Evolutionary conservation across 2,797 vertebrate species (phyloP), one percentile per base, ranked within the genome.

Genomic region (Cheirogaleus major): DNA sequence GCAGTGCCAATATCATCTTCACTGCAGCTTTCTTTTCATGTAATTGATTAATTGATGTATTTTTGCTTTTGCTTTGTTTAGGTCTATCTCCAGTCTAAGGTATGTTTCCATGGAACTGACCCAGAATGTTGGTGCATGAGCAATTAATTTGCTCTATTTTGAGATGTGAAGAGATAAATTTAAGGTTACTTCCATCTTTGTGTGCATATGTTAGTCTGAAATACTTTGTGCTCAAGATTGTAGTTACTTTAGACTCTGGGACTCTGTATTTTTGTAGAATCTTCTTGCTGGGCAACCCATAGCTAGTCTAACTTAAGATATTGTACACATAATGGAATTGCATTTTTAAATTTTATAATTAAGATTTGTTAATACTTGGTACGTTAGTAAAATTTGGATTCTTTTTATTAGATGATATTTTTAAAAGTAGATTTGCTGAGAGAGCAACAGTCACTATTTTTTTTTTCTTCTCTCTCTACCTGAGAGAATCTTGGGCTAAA

Each of bases 91-190:
- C 25, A 79, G n/a, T 93, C 22, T 86, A 84, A 92, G 32, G n/a
- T 89, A 20, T 91, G 73, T 63, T 80, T 94, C 65, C 10, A 85
- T 11, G 55, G 55, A 84, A 75, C 25, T 67, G 82, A 96, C 4
- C 11, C 13, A 75, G 67, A 85, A 63, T 76, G 80, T 13, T 91
- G 84, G 83, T 55, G 70, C 17, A 45, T 32, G 14, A 82, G 48
- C 52, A 79, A 14, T 93, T 52, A 84, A 67, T 67, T 73, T 93
- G 61, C 32, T 91, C 57, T 85, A 67, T 50, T 93, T 84, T 72
- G 25, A 86, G 80, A 96, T 89, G 76, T 95, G 89, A 97, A 91
- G 70, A 81, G 59, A 41, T 43, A 73, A 55, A 95, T 80, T 85
- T 78, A 75, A 89, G 48, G 50, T 50, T 76, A 48, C 69, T 96